Conservation (phyloP, 2,113 vertebrate species). For the Sceloporus tristichus region DNA sequence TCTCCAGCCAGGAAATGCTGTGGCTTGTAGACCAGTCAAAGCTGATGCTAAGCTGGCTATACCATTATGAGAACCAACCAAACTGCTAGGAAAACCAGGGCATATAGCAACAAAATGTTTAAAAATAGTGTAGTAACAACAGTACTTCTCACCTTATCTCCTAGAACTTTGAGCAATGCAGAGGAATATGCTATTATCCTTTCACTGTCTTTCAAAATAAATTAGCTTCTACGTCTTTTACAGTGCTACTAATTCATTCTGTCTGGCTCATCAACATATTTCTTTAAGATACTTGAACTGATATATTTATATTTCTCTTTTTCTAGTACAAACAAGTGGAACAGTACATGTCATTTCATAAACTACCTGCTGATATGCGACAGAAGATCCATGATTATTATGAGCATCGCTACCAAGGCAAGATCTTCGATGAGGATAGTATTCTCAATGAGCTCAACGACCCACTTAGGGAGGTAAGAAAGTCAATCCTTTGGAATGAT, state of each 20-base stretch:
- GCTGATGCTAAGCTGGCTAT: no score
- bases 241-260: background rate
- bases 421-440: slow-evolving; percentile 98
- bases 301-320: slow-evolving; percentile 48
- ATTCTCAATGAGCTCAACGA: slow-evolving; percentile 98
- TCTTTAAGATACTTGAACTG: accelerated
- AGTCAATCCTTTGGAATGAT: background rate
- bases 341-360: slow-evolving; percentile 99
- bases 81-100: background rate
- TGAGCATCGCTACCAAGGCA: slow-evolving; percentile 98
- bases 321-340: slow-evolving; percentile 98
- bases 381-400: slow-evolving; percentile 99
- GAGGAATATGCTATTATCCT: background rate
- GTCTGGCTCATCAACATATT: background rate
- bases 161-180: background rate
- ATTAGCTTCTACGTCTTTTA: background rate
- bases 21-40: no score
- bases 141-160: background rate
- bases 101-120: background rate
- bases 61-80: background rate
- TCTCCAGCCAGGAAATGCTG: no score
- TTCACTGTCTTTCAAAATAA: background rate
- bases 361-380: slow-evolving; percentile 97
- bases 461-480: slow-evolving; percentile 95
- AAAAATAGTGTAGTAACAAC: background rate